phyloP scores from a whole-genome alignment of 2,888 invertebrate genomes.

The Caenorhabditis virilis region DNA sequence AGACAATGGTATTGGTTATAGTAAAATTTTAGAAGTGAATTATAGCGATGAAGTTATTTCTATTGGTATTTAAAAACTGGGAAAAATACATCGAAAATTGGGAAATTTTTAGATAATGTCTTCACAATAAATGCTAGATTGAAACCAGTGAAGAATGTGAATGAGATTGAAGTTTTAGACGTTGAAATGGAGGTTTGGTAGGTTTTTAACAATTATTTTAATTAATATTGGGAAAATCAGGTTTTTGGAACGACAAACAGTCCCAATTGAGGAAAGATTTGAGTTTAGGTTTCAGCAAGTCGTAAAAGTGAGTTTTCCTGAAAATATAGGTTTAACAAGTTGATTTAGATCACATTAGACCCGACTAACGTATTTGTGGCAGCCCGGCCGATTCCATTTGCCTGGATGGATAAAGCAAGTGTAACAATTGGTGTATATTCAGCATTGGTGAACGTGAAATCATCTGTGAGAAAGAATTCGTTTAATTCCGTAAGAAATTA shows the following conservation, averaged over 20 bases:
- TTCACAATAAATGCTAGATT: slow-evolving; percentile 36
- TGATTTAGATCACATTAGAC: background rate
- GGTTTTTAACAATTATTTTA: background rate
- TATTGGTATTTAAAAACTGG: slow-evolving; percentile 17
- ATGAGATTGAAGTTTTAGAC: slow-evolving; percentile 15
- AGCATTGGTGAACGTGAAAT: no score
- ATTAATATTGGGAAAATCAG: slow-evolving; percentile 10
- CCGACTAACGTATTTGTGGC: no score
- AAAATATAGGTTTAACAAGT: background rate
- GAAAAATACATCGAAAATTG: background rate
- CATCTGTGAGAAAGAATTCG: no score
- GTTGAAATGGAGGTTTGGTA: slow-evolving; percentile 42
- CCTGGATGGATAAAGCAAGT: no score
- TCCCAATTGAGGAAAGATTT: slow-evolving; percentile 5
- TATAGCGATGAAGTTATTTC: slow-evolving; percentile 34
- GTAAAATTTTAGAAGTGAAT: slow-evolving; percentile 38
- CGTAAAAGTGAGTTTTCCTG: no score
- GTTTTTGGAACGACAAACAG: slow-evolving; percentile 39
- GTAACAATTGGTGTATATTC: no score
- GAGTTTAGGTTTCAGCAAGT: no score
- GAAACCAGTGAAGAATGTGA: slow-evolving; percentile 21
- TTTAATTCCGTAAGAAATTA: no score
- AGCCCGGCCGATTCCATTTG: no score
- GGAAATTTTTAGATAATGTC: slow-evolving; percentile 25
- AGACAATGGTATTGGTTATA: slow-evolving; percentile 21